Evolutionary conservation across 2,888 invertebrate species (phyloP).

Genomic region (Polydrusus tereticollis): DNA sequence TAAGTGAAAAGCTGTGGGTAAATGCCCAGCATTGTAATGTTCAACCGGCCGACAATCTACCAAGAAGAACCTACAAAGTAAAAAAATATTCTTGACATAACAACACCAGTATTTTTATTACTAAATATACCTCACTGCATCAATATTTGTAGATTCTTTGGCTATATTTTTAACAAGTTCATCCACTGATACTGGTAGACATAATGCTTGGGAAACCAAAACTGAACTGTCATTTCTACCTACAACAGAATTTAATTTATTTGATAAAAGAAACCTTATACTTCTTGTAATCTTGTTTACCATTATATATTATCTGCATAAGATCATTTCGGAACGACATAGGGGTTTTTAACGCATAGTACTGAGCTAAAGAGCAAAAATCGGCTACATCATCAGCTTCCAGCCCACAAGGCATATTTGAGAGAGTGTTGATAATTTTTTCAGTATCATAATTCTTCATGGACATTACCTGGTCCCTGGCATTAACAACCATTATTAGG

Average conservation of each 20-base stretch:
- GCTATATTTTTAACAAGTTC: conserved; percentile 90
- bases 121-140: conserved; percentile 65
- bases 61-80: conserved; percentile 81
- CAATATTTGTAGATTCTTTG: conserved; percentile 73
- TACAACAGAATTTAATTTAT: conserved; percentile 18
- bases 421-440: conserved; percentile 76
- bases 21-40: conserved; percentile 96
- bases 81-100: not conserved
- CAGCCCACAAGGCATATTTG: conserved; percentile 86
- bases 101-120: not conserved
- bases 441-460: conserved; percentile 81
- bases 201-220: conserved; percentile 84
- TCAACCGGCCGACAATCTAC: conserved; percentile 97
- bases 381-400: conserved; percentile 96
- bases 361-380: conserved; percentile 96
- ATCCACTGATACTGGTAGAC: conserved; percentile 95
- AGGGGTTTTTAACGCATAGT: conserved; percentile 94
- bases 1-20: conserved; percentile 97
- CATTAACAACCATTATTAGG: conserved; percentile 95
- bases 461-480: conserved; percentile 85
- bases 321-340: conserved; percentile 91
- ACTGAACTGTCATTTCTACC: conserved; percentile 54
- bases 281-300: conserved; percentile 30
- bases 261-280: too few relatives aligned
- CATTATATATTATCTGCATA: conserved; percentile 72